Evolutionary conservation across 1,140 invertebrate genomes (phyloP).

Genomic region (Panonychus citri): DNA sequence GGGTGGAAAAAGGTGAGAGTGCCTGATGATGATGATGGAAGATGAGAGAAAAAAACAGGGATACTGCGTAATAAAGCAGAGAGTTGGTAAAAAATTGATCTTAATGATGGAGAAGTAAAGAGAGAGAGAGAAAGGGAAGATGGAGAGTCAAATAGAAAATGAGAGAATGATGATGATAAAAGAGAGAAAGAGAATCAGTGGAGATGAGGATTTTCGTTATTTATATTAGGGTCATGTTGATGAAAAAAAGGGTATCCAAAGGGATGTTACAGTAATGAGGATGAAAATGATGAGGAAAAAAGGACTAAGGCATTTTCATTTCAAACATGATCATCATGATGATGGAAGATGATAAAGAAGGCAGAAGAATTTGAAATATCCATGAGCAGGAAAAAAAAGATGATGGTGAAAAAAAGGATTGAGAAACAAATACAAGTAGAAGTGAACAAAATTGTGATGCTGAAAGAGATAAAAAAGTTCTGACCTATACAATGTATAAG

Average conservation of each 20-base stretch:
- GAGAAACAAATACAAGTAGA: too few relatives aligned
- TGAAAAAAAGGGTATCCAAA: neutral
- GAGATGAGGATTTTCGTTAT: neutral
- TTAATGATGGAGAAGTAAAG: neutral
- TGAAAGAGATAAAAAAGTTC: too few relatives aligned
- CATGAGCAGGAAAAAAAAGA: too few relatives aligned
- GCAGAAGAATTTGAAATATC: too few relatives aligned
- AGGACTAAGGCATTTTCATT: neutral
- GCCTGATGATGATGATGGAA: neutral
- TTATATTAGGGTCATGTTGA: neutral
- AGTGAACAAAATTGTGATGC: too few relatives aligned
- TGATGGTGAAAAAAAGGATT: too few relatives aligned
- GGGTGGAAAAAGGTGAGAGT: neutral
- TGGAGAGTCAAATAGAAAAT: neutral
- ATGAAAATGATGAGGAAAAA: neutral
- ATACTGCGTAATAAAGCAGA: neutral
- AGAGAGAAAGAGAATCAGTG: neutral
- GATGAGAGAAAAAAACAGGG: neutral
- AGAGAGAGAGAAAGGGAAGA: neutral
- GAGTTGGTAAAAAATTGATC: neutral
- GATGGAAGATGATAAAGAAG: too few relatives aligned
- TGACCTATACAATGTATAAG: too few relatives aligned
- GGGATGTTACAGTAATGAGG: neutral
- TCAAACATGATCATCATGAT: too few relatives aligned
- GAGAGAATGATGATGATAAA: neutral